A percentile compares a stretch with the other conserved stretches of the same genome.
phyloP scores from a whole-genome alignment of 2,888 invertebrate genomes.

The Linnaemya vulpina region DNA sequence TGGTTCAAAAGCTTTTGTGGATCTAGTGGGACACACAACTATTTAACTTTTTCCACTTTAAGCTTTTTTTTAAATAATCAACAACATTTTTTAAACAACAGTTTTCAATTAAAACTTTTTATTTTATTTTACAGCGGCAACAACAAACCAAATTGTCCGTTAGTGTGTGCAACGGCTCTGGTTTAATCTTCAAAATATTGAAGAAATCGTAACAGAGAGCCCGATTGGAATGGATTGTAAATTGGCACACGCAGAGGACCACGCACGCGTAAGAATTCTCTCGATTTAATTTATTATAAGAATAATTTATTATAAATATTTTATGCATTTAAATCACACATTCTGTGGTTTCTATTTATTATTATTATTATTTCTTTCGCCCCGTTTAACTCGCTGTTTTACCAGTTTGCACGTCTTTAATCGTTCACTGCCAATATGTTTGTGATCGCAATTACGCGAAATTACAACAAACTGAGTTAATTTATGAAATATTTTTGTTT shows the following conservation, averaged over 20 bases:
- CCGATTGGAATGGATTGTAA: not conserved
- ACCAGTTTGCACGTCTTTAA: conserved; percentile 42
- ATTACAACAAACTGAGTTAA: conserved; percentile 43
- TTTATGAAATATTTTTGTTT: conserved; percentile 52
- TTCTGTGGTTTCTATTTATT: not conserved
- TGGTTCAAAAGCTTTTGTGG: conserved; percentile 39
- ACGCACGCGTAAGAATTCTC: not conserved
- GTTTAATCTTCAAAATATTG: not conserved
- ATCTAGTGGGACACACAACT: not conserved
- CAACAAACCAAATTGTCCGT: too few relatives aligned
- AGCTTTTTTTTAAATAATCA: not conserved
- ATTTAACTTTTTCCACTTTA: not conserved
- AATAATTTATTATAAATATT: not conserved
- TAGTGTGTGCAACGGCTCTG: not conserved
- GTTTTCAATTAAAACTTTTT: not conserved
- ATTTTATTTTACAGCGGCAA: not conserved
- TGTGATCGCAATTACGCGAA: conserved; percentile 44
- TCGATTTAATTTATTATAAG: not conserved
- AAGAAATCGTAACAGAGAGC: not conserved
- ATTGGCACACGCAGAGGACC: not conserved
- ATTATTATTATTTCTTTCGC: not conserved
- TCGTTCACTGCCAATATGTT: conserved; percentile 51
- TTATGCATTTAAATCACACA: not conserved
- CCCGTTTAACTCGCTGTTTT: conserved; percentile 15
- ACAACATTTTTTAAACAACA: not conserved